Evolutionary conservation across 2,113 vertebrate species (phyloP).

Genomic region (Psophia crepitans): DNA sequence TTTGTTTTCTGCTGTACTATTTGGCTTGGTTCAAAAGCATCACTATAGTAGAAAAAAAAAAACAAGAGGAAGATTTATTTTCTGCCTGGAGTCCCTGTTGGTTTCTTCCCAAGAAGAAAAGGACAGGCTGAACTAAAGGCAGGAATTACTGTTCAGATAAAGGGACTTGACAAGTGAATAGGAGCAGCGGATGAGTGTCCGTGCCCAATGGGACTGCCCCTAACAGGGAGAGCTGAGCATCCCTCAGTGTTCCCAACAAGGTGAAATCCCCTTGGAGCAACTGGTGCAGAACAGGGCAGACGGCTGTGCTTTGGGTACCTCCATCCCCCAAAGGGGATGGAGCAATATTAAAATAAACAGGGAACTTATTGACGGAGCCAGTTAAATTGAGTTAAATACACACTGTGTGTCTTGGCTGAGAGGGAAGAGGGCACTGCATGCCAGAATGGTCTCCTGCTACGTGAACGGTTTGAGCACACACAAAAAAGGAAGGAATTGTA

Average conservation of each 20-base stretch:
- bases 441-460: background rate
- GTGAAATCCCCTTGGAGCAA: background rate
- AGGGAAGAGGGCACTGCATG: background rate
- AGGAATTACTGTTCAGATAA: background rate
- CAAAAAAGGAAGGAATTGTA: background rate
- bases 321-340: background rate
- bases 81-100: background rate
- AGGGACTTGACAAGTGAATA: background rate
- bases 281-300: background rate
- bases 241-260: background rate
- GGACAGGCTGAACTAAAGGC: constrained; percentile 26
- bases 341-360: background rate
- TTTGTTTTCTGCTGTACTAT: background rate
- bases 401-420: background rate
- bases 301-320: background rate
- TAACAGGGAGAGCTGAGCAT: background rate
- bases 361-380: background rate
- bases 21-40: constrained; percentile 7
- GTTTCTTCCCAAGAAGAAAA: constrained; percentile 26
- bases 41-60: background rate
- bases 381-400: background rate
- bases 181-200: background rate
- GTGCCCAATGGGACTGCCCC: rapidly evolving
- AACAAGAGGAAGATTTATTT: constrained; percentile 11
- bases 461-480: background rate